Base-by-base conservation (phyloP, 2,888 invertebrate genomes). In the Proisotoma minuta region DNA sequence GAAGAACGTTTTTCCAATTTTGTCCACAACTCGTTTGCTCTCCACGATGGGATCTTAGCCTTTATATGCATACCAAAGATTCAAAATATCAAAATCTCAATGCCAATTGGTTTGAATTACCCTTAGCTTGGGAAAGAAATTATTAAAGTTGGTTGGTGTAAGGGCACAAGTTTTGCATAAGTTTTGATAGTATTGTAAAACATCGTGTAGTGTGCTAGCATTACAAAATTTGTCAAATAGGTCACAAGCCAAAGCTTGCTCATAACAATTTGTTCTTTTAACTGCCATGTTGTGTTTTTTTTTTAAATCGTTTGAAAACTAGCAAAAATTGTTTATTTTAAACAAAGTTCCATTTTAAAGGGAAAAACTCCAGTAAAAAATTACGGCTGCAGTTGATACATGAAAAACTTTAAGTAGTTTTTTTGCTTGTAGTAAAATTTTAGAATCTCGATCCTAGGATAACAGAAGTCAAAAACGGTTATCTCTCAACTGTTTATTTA, bases 151-250 rank as follows among this genome's bases (percentile, higher is more conserved):
- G 71, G 87, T 88, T 1, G 94, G 90, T 74, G 86, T 86, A 68
- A 94, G 81, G 59, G 87, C 87, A 60, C 94, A 84, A 27, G 88
- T 83, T 75, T 91, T 89, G 80, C 94, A 94, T 75, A 97, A 86
- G 76, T 89, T 87, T 59, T 92, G 83, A 75, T 81, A 80, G 50
- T 63, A 50, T 23, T 87, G 87, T 60, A 96, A 83, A 74, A 95
- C 90, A 76, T 89, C 87, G 76, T 93, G 91, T 81, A 95, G 87
- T 59, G 94, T 95, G 74, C 87, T 86, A 20, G 96, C 94, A 68
- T 87, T 85, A 78, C 92, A 89, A 80, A 96, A 94, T 77, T 88
- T 87, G 79, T 97, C 93, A 80, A 97, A 97, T 77, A 89, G 84
- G 76, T 92, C 91, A 69, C 85, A 87, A 43, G 91, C 92, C 76